phyloP scores from a whole-genome alignment of 2,888 invertebrate species.

The Hydrotaea diabolus region DNA sequence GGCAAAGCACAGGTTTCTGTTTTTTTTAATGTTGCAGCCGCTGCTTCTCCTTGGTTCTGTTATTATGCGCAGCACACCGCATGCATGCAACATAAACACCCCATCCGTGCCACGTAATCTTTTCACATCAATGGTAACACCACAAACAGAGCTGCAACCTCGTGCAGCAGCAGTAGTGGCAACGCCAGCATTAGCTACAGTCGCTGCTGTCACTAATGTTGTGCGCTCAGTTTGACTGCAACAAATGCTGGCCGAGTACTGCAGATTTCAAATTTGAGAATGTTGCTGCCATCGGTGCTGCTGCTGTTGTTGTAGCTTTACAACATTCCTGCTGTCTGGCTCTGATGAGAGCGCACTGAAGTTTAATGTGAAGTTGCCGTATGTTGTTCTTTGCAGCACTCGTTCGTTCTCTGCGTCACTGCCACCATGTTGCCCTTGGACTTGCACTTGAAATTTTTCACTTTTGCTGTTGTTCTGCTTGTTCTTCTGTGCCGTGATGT shows the following conservation, averaged over 20 bases:
- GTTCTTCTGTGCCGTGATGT: constrained; percentile 16
- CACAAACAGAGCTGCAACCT: constrained; percentile 31
- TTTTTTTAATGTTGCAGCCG: constrained; percentile 2
- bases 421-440: constrained; percentile 77
- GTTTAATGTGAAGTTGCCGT: neutral
- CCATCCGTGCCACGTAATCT: constrained; percentile 59
- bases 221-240: constrained; percentile 51
- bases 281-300: neutral
- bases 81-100: constrained; percentile 40
- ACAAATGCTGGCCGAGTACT: constrained; percentile 58
- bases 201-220: constrained; percentile 20
- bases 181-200: constrained; percentile 46
- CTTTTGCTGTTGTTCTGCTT: constrained; percentile 54
- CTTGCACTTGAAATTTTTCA: constrained; percentile 76
- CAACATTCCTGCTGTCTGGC: constrained; percentile 67
- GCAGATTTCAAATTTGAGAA: constrained; percentile 55
- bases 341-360: neutral
- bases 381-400: constrained; percentile 21
- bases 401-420: neutral
- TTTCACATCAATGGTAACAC: constrained; percentile 53
- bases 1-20: constrained; percentile 55
- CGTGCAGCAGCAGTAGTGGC: neutral
- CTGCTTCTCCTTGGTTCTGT: constrained; percentile 46
- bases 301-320: constrained; percentile 55
- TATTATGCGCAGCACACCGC: constrained; percentile 2